These are phyloP conservation scores for Eristalis tenax DNA, from an alignment of 2,888 invertebrate genomes.

Conservation along the genomic window DNA sequence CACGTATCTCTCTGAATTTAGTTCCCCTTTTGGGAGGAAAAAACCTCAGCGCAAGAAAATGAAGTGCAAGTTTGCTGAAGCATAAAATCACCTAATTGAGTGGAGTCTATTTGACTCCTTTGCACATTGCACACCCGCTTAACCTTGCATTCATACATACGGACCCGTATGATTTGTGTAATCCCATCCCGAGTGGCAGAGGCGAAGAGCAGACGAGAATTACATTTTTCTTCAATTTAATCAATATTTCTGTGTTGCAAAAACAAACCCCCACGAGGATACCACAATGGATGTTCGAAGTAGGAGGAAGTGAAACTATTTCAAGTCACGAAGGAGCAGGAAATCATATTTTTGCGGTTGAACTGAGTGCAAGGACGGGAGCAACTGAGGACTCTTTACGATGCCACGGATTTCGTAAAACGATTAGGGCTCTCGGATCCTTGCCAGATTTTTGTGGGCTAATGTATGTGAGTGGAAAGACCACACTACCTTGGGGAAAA, in stretches of 20 bases:
- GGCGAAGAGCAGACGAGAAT: no score
- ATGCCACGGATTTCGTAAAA: conserved; percentile 41
- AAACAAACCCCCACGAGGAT: conserved; percentile 8
- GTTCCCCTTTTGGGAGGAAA: neutral
- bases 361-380: neutral
- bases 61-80: conserved; percentile 67
- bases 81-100: conserved; percentile 65
- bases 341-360: conserved; percentile 38
- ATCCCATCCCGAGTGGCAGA: neutral
- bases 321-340: neutral
- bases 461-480: conserved; percentile 35
- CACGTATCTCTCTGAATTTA: conserved; percentile 23
- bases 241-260: neutral
- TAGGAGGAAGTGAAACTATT: neutral
- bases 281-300: conserved; percentile 36
- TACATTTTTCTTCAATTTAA: no score
- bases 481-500: neutral
- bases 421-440: conserved; percentile 58
- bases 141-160: neutral
- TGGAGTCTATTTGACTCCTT: conserved; percentile 64
- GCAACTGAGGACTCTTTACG: conserved; percentile 31
- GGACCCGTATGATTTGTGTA: neutral
- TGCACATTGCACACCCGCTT: conserved; percentile 7
- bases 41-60: conserved; percentile 6
- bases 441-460: conserved; percentile 59